Evolutionary conservation across 64 coral and sea anemone genomes (phyloP), one percentile per base, ranked within the genome.

Genomic region (Catalaphyllia jardinei): DNA sequence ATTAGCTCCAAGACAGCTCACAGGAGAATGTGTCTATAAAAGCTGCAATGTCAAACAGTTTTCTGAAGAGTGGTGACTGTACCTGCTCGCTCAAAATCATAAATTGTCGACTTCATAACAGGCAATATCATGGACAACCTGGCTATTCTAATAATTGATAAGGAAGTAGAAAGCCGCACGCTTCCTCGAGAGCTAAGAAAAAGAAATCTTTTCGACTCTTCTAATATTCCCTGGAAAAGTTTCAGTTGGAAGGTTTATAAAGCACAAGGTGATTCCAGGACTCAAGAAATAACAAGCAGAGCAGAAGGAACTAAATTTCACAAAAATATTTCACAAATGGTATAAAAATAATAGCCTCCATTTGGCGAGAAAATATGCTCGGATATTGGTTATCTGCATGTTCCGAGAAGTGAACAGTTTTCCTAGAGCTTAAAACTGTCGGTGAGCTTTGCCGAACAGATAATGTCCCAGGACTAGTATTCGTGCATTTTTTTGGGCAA

Each of bases 21-120:
- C 79, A 75, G 87, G 42, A 62, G 73, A 89, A 89, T 79, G 75
- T 54, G 73, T 89, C 31, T 79, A 88, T 22, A 88, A 61, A 15
- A 88, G 87, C 55, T 19, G 49, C 6, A 88, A 88, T 89, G 22
- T 89, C 87, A 75, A 79, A 62, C 54, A 89, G 67, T 62, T 79
- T 62, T 38, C 25, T 89, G 20, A 42, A 35, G 49, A 89, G 75
- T 69, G 79, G 79, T 22, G 71, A 62, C 38, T 89, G 87, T 16
- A 35, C 33, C 50, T 29, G 71, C 31, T 75, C 79, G 73, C 60
- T 89, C 8, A 62, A 79, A 12, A 89, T 89, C 5, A 75, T 75
- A 11, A 54, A 62, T 11, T 79, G 79, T 42, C 74, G 87, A 30
- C 62, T 60, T 77, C 28, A n/a, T 2, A 62, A 79, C 11, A 55